Evolutionary conservation across 2,888 invertebrate species (phyloP).

Genomic region (Hemaris fuciformis): DNA sequence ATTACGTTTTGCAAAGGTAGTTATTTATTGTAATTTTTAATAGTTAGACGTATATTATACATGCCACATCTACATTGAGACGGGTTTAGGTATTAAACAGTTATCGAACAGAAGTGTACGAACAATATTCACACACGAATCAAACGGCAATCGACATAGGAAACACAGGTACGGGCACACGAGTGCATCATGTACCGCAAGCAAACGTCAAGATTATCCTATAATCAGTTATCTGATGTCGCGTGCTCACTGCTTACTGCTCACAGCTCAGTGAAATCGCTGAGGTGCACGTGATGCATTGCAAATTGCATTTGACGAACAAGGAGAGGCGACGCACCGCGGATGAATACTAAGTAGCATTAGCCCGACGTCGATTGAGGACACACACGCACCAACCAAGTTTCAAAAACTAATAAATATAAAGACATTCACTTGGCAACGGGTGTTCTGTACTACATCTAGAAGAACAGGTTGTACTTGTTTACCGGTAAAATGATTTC

Average conservation of each 20-base stretch:
- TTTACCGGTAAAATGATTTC: not conserved
- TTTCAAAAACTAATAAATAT: not conserved
- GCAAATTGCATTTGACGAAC: constrained; percentile 35
- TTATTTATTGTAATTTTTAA: too few species aligned
- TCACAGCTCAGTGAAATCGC: constrained; percentile 49
- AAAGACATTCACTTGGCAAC: not conserved
- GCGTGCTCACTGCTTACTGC: constrained; percentile 35
- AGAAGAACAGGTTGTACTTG: not conserved
- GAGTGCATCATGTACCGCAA: constrained; percentile 24
- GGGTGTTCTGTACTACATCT: not conserved
- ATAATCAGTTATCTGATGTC: constrained; percentile 39
- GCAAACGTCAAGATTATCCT: constrained; percentile 38
- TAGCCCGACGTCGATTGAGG: not conserved
- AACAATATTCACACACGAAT: not conserved
- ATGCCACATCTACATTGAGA: too few species aligned
- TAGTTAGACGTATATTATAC: too few species aligned
- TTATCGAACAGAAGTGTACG: not conserved
- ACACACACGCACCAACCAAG: not conserved
- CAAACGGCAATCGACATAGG: not conserved
- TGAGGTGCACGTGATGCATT: constrained; percentile 45
- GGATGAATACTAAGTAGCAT: constrained; percentile 43
- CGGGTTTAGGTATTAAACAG: too few species aligned
- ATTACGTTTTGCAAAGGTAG: too few species aligned
- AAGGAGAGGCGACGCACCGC: constrained; percentile 17
- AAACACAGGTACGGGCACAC: constrained; percentile 19